phyloP scores from a whole-genome alignment of 2,888 invertebrate species.

The Nowickia ferox region DNA sequence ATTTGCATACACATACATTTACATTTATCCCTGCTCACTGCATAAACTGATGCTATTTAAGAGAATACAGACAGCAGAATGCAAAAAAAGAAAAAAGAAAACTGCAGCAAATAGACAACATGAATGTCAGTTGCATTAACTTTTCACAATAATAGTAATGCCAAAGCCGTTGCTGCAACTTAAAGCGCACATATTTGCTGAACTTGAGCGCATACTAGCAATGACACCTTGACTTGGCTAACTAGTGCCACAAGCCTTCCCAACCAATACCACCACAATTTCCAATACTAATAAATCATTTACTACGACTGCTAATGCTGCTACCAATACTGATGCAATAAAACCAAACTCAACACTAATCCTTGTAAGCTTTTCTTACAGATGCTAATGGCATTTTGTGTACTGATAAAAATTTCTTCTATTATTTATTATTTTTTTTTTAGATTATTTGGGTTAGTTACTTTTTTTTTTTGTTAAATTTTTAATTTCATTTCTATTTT shows the following conservation, averaged over 20 bases:
- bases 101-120: constrained; percentile 39
- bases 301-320: background rate
- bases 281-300: constrained; percentile 37
- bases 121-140: constrained; percentile 67
- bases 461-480: background rate
- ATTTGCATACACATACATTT: background rate
- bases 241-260: constrained; percentile 18
- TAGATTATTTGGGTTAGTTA: constrained; percentile 3
- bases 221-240: background rate
- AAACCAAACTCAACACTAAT: constrained; percentile 52
- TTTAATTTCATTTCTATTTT: constrained; percentile 5
- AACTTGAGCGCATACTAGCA: constrained; percentile 15
- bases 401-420: constrained; percentile 43
- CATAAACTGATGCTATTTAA: constrained; percentile 12
- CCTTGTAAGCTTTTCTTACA: constrained; percentile 55
- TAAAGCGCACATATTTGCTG: constrained; percentile 19
- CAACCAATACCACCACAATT: constrained; percentile 25
- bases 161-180: constrained; percentile 15
- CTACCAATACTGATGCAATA: background rate
- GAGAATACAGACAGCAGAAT: background rate
- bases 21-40: background rate
- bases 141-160: constrained; percentile 58
- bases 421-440: constrained; percentile 11
- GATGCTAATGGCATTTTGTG: constrained; percentile 62
- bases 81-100: background rate